Evolutionary conservation across 2,888 invertebrate genomes (phyloP), one percentile per base, ranked within the genome.

Genomic region (Rotaria sp.): DNA sequence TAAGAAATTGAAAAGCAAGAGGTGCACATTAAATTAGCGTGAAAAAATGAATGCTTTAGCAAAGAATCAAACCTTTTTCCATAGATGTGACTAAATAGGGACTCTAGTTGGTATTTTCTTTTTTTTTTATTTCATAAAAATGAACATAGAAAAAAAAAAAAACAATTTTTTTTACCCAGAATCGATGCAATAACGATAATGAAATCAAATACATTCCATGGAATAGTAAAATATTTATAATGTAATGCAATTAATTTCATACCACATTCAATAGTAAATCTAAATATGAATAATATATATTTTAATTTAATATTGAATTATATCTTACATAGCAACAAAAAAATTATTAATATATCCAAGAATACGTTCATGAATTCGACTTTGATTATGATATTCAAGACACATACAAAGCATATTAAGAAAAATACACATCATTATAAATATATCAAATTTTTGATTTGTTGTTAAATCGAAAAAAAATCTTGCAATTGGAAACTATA

Each of bases 161-260:
- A n/a, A n/a, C n/a, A n/a, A 41, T 8, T 41, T 5, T 52, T 24
- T 94, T 94, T 93, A 96, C 96, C 96, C 93, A 97, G 94, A 93
- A 98, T 95, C 92, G 97, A 97, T 92, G 97, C 94, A 93, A 96
- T 96, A 92, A 97, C 97, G 91, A 98, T 97, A 92, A 97, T 96
- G 93, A 96, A 96, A 94, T 98, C 97, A 93, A 98, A 98, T 91
- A 98, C 94, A 93, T 98, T 98, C 98, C 98, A 98, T 89, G 97
- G 97, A 93, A 97, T 96, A 92, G 96, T 96, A 93, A 98, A 98
- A 93, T 97, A 98, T 93, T 97, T 96, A 93, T 96, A 96, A 91
- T 97, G 94, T 92, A 97, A 94, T 90, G 97, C 97, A 92, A 97
- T 96, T 92, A 97, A 94, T 94, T 98, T 98, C 93, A 97, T 94